Evolutionary conservation across 2,888 invertebrate species (phyloP), one percentile per base, ranked within the genome.

Genomic region (Synergus laeviventris): DNA sequence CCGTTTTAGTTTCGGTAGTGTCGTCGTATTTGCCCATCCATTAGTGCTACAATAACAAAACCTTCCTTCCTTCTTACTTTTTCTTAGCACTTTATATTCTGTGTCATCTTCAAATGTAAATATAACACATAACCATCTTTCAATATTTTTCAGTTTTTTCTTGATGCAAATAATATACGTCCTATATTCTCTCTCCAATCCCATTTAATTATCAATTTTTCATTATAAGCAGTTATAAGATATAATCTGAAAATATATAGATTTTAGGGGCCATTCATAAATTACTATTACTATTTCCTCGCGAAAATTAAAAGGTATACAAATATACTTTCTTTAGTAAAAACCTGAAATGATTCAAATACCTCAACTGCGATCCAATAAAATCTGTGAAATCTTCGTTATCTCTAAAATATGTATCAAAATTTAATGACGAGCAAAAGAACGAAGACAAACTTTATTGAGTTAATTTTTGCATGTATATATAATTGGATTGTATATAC

Each of bases 31-130:
- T 87, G 86, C 86, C 83, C 84, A 88, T 88, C 88, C 88, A 87
- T 88, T 88, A 87, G 87, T 86, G 88, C 86, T 88, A 88, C 88
- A 88, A 88, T 88, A 88, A 87, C 87, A 88, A 87, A 79, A 77
- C 74, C 75, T 59, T 74, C 75, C 54, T 31, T 73, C 77, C 75
- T 75, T 74, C 70, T 75, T 74, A 70, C 81, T 45, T 39, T 75
- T 73, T 74, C 77, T 36, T 21, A 24, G 21, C 42, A 24, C 42
- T 45, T 49, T 66, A 36, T 66, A 66, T 70, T 70, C 45, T 70
- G 49, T n/a, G 49, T 49, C 49, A 49, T 49, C 49, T 49, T 49
- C n/a, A n/a, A 49, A 49, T 49, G 16, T 49, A 49, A 7, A 49
- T 9, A 49, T n/a, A 49, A n/a, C n/a, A 0, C 1, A n/a, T 49